phyloP scores from a whole-genome alignment of 37 sponge, comb jelly and placozoan species.

The Cliona cf. orientalis region DNA sequence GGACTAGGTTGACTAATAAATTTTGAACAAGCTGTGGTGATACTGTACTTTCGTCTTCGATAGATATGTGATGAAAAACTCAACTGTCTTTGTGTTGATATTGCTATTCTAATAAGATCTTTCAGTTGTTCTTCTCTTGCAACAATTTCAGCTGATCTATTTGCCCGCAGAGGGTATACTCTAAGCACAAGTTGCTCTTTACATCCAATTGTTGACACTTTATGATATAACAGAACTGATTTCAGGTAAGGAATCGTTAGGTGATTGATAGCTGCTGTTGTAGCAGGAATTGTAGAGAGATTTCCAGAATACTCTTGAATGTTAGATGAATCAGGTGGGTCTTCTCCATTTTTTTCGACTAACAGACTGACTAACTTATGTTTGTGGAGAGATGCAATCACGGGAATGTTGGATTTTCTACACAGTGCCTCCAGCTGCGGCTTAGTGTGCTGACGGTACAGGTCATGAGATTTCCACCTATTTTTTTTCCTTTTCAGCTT shows the following conservation, averaged over 20 bases:
- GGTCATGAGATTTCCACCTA: conserved; percentile 8
- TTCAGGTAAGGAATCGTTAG: conserved; percentile 8
- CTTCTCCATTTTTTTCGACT: conserved; percentile 1
- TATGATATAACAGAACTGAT: conserved; percentile 1
- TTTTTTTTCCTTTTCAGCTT: not conserved
- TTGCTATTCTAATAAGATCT: conserved; percentile 20
- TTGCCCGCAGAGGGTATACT: not conserved
- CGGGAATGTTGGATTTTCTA: conserved; percentile 1
- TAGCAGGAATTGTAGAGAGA: not conserved
- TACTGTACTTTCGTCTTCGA: not conserved
- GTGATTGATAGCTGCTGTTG: not conserved
- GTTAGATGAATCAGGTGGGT: not conserved
- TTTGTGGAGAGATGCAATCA: not conserved
- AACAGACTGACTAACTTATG: not conserved
- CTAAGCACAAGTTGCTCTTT: conserved; percentile 17
- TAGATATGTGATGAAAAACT: conserved; percentile 13
- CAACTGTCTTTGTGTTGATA: not conserved
- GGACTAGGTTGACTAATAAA: conserved; percentile 7
- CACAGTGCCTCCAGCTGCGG: not conserved
- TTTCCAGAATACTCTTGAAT: not conserved
- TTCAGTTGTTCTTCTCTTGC: conserved; percentile 12
- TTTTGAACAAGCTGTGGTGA: not conserved
- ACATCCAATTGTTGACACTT: conserved; percentile 3
- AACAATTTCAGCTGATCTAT: conserved; percentile 14
- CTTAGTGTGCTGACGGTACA: conserved; percentile 19